A percentile compares a stretch with the other conserved stretches of the same genome.
These are phyloP conservation scores for Leucopsar rothschildi DNA, from an alignment of 2,113 vertebrate species.

Conservation along the genomic window DNA sequence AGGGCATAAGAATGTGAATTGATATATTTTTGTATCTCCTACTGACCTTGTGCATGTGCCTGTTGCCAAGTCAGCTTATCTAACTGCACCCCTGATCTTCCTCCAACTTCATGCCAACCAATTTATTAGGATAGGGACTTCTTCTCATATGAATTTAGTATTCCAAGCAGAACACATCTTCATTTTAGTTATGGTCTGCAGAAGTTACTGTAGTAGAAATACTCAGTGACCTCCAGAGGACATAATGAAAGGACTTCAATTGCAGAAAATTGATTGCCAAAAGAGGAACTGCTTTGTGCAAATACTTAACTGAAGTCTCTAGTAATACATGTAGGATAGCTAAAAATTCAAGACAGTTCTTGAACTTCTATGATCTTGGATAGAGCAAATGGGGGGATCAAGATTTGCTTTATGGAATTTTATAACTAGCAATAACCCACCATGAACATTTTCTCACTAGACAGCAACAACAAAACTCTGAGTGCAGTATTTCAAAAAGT, in stretches of 20 bases:
- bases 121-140: not conserved
- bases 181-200: not conserved
- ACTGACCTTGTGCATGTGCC: not conserved
- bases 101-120: not conserved
- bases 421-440: not conserved
- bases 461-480: not conserved
- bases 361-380: not conserved
- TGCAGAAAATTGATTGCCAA: not conserved
- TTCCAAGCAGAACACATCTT: not conserved
- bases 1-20: not conserved
- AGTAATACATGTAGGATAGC: not conserved
- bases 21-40: not conserved
- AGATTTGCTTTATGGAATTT: not conserved
- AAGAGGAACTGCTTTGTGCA: not conserved
- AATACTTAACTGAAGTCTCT: not conserved
- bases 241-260: fast-evolving
- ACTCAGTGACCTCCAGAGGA: not conserved
- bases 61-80: not conserved
- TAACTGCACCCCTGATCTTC: not conserved
- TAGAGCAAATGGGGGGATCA: not conserved
- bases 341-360: not conserved
- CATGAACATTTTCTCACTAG: not conserved
- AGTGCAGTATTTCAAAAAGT: not conserved
- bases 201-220: not conserved
- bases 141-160: not conserved